Conservation (phyloP, 2,888 invertebrate genomes). For the Buathra laborator region DNA sequence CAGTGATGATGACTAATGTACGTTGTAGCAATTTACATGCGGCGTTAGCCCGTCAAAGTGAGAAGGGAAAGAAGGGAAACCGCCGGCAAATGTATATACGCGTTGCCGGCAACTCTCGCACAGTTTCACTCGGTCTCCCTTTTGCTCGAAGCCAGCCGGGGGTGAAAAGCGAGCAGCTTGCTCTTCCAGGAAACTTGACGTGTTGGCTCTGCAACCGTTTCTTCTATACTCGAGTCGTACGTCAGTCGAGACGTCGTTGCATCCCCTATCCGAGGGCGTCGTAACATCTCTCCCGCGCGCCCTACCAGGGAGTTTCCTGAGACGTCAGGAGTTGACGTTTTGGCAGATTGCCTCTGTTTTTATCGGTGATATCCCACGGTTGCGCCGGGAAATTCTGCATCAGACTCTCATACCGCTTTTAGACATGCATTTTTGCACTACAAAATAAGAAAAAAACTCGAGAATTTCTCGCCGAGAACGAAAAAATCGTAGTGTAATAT, state of each 20-base stretch:
- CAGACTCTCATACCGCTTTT: background rate
- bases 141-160: conserved; percentile 6
- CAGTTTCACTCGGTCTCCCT: conserved; percentile 12
- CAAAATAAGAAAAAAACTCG: background rate
- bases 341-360: conserved; percentile 80
- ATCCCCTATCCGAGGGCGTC: conserved; percentile 16
- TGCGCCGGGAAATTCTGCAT: conserved; percentile 21
- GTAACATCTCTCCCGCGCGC: background rate
- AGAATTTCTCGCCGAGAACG: background rate
- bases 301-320: conserved; percentile 8
- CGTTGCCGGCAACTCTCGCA: background rate
- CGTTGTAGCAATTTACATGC: conserved; percentile 81
- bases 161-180: conserved; percentile 10
- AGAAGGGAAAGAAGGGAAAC: conserved; percentile 26
- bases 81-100: background rate
- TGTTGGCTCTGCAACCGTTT: conserved; percentile 50
- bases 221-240: conserved; percentile 50
- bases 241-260: conserved; percentile 42
- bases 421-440: background rate
- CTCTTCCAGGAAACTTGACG: conserved; percentile 35
- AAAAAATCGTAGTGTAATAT: background rate
- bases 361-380: conserved; percentile 67
- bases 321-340: conserved; percentile 74
- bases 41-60: conserved; percentile 22
- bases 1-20: conserved; percentile 83